Evolutionary conservation across 2,797 vertebrate species (phyloP), one percentile per base, ranked within the genome.

Genomic region (Typhlichthys subterraneus): DNA sequence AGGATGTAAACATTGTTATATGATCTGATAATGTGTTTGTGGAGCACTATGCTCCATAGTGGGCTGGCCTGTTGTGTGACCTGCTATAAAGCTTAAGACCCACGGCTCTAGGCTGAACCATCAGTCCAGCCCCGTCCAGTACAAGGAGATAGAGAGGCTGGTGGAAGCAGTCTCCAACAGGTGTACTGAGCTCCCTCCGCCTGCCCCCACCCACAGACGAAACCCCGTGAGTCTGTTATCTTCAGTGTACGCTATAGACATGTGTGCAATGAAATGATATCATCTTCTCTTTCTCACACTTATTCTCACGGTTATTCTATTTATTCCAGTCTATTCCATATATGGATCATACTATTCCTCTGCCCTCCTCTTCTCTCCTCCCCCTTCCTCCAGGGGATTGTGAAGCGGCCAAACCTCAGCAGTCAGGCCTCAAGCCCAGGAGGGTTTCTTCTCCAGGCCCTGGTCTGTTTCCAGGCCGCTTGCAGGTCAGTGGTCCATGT

Each of bases 51-150:
- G 23, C 23, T 29, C 23, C 4, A 38, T 38, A 38, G 33, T 38
- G 33, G 3, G 33, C 33, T 6, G 33, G 33, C 33, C 7, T 38
- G 33, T 38, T 38, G 33, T 38, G 33, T 9, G 33, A 38, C 8
- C 33, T 38, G 2, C 5, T 38, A 38, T 6, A 38, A 38, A 38
- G 33, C 33, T 38, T 38, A 38, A 38, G 33, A 38, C 33, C 33
- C 33, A 38, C 7, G 33, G 33, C 12, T 65, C 29, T 80, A 99
- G 97, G 85, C 91, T 93, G 66, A 92, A 96, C 74, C 96, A 99
- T 67, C 93, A 97, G 88, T 87, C 82, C 78, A 87, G 47, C 58
- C 96, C 96, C 9, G 92, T 98, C 53, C 95, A 94, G 13, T 97
- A 96, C 62, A 76, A 70, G 60, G 89, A 91, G 52, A 69, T 98